These are phyloP conservation scores for Elaphurus davidianus DNA, from an alignment of 2,113 vertebrate species.

Conservation along the genomic window DNA sequence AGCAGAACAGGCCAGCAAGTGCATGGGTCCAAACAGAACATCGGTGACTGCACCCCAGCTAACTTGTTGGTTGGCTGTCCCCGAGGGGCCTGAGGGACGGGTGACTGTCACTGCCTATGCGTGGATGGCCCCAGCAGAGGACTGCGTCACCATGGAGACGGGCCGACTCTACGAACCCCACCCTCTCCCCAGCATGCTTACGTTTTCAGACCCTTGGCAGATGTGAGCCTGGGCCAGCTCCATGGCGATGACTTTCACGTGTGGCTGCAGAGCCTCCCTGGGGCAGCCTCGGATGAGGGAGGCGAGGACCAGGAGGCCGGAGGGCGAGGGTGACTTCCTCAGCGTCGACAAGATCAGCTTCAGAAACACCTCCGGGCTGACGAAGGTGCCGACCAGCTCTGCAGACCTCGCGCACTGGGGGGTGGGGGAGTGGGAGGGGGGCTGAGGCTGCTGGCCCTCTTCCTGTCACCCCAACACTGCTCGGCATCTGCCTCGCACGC, in stretches of 20 bases:
- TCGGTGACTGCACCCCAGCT: accelerated
- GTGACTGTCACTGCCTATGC: not conserved
- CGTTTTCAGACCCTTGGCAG: conserved; percentile 89
- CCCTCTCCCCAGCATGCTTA: conserved; percentile 80
- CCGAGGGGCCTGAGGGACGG: not conserved
- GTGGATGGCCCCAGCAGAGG: not conserved
- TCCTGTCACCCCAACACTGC: not conserved
- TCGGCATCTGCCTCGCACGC: accelerated
- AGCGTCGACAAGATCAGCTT: conserved; percentile 87
- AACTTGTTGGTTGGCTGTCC: accelerated
- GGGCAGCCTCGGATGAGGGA: conserved; percentile 87
- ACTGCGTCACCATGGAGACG: not conserved
- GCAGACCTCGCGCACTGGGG: conserved; percentile 87
- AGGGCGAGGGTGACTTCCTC: conserved; percentile 81
- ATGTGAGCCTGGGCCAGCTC: conserved; percentile 82
- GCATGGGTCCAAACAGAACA: accelerated
- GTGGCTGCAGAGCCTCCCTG: conserved; percentile 82
- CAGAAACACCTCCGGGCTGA: conserved; percentile 89
- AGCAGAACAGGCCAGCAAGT: accelerated
- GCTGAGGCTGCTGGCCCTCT: accelerated
- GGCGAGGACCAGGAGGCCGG: conserved; percentile 87
- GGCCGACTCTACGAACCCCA: not conserved
- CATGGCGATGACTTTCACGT: conserved; percentile 81
- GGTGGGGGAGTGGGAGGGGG: not conserved
- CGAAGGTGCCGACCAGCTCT: conserved; percentile 90